Base-by-base conservation (phyloP, 2,888 invertebrate genomes). In the Eupithecia pulchellata region DNA sequence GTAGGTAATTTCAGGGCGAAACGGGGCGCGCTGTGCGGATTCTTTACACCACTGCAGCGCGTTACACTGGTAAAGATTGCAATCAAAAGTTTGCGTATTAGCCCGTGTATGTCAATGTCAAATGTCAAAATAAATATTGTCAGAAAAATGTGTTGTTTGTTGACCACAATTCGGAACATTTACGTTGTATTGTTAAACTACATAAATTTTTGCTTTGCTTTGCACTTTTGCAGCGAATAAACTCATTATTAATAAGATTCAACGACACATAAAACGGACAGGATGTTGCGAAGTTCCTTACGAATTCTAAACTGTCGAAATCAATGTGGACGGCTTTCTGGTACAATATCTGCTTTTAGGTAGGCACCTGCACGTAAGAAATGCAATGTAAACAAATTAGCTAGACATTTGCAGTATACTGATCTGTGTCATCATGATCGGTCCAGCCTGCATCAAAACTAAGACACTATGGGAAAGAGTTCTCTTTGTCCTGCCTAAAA, bases 281-380 rank as follows among this genome's bases (percentile, higher is more conserved):
- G 67, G 36, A 87, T 89, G 89, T 78, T 88, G 69, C 81, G 86
- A 74, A 84, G 77, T 76, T 80, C 84, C 14, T 42, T 85, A 29
- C 77, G 77, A 74, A 17, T 84, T 64, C 66, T 84, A 34, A 77
- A 77, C 72, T 78, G 73, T 52, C 78, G 82, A 55, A 82, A 80
- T 70, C 78, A 78, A 68, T 86, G 86, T 78, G 84, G 86, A 52
- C 81, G 82, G 39, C 39, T 84, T 60, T 86, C 86, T 76, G 78
- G 81, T 65, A 71, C 79, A 42, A 71, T 32, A 60, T 32, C 75
- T 71, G 47, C 82, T 29, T 65, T 77, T 75, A 86, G 85, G 89
- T 85, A 82, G 68, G 66, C 68, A 29, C 8, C 57, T 57, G 4
- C 29, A 29, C 8, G 4, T 20, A 2, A 47, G 47, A 47, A 20